phyloP scores from a whole-genome alignment of 2,113 vertebrate species.

The Eurystomus gularis region DNA sequence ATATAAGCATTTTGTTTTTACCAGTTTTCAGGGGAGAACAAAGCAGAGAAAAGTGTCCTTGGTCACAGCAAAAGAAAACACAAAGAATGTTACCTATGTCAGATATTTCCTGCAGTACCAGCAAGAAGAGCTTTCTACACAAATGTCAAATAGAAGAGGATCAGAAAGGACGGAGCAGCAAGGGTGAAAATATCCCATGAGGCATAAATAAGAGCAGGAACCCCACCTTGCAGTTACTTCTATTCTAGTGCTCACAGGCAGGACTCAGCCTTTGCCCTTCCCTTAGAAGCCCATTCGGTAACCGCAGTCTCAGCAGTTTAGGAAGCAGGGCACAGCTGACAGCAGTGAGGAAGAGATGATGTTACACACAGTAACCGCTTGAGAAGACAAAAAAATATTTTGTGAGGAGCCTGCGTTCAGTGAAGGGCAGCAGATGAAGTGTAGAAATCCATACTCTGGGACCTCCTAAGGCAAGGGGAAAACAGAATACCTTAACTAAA shows the following conservation, averaged over 20 bases:
- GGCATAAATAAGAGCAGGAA: neutral
- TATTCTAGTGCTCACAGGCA: neutral
- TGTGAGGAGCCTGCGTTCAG: neutral
- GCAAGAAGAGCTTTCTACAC: neutral
- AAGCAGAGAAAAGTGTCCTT: neutral
- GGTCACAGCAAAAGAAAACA: neutral
- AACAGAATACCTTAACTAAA: neutral
- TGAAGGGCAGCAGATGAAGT: neutral
- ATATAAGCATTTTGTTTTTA: neutral
- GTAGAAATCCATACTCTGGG: neutral
- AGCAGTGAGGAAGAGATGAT: neutral
- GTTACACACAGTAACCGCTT: neutral
- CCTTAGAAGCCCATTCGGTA: neutral
- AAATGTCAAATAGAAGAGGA: neutral
- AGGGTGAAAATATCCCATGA: neutral
- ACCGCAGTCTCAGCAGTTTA: neutral
- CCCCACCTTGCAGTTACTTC: neutral
- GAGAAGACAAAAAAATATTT: neutral
- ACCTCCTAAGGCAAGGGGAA: neutral
- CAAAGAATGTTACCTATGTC: neutral
- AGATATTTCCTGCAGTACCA: neutral
- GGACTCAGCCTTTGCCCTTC: neutral
- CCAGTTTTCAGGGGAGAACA: neutral
- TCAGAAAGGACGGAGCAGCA: neutral
- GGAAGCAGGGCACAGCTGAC: neutral